Conservation (phyloP, 2,113 vertebrate species). For the Pagrus major region DNA sequence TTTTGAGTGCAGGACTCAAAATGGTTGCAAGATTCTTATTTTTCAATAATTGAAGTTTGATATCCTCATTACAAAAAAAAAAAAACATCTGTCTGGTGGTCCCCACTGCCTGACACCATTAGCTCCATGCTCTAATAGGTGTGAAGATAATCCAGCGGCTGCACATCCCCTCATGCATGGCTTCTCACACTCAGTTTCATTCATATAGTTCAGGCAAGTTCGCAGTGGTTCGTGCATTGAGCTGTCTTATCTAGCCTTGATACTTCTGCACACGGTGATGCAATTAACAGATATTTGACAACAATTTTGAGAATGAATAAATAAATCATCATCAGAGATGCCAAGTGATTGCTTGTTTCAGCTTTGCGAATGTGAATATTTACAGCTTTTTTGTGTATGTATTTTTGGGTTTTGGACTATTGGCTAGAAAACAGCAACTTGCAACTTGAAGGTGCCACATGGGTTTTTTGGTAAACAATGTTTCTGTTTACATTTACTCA, state of each 20-base stretch:
- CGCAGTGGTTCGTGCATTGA: background rate
- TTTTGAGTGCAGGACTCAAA: conserved; percentile 23
- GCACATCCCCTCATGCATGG: conserved; percentile 68
- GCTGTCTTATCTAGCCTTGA: background rate
- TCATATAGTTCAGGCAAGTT: conserved; percentile 6
- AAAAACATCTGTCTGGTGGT: conserved; percentile 18
- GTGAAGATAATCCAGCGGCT: conserved; percentile 41
- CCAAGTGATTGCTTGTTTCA: background rate
- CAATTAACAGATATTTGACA: background rate
- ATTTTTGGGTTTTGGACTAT: background rate
- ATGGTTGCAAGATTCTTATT: conserved; percentile 51
- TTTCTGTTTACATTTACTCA: background rate
- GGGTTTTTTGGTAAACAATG: background rate
- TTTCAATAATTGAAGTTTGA: background rate
- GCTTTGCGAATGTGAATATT: background rate
- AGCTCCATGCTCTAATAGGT: conserved; percentile 23
- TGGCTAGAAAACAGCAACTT: background rate
- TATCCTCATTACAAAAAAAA: conserved; percentile 39
- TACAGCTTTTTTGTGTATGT: background rate
- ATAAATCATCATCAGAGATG: background rate
- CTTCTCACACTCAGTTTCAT: conserved; percentile 9
- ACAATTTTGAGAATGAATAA: background rate
- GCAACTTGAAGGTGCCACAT: background rate
- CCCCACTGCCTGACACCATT: conserved; percentile 22
- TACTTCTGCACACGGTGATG: background rate